These are phyloP conservation scores for Poeciliopsis prolifica DNA, from an alignment of 2,113 vertebrate genomes.

Conservation along the genomic window DNA sequence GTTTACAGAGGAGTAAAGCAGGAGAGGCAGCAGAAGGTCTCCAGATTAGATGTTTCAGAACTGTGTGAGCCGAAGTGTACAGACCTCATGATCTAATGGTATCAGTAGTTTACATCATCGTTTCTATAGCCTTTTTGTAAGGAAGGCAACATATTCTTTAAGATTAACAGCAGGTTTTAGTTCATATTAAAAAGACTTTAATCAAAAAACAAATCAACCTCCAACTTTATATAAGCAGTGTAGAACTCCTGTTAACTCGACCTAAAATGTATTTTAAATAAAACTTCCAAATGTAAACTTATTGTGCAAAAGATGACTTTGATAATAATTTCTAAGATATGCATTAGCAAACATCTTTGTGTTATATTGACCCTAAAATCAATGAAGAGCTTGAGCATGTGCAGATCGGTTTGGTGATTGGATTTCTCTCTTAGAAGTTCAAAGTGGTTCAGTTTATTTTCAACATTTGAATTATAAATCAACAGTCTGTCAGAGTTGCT, in stretches of 20 bases:
- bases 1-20: conserved; percentile 14
- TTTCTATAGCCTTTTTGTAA: too few species aligned
- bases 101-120: neutral
- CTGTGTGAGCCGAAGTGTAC: neutral
- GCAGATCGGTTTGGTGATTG: too few species aligned
- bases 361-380: neutral
- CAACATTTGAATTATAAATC: too few species aligned
- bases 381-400: neutral
- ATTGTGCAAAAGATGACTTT: neutral
- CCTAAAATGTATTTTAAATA: neutral
- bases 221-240: neutral
- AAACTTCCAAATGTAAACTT: neutral
- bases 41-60: neutral
- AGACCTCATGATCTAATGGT: neutral
- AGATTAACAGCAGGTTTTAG: too few species aligned
- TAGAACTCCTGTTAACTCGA: neutral
- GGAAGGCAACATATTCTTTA: too few species aligned
- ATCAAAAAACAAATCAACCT: neutral
- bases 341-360: neutral
- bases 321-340: neutral
- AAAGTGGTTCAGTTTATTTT: too few species aligned
- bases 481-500: neutral
- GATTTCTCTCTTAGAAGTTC: too few species aligned
- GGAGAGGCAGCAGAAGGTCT: conserved; percentile 17
- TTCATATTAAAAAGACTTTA: too few species aligned